These are phyloP conservation scores for Acropora tenuis DNA, from an alignment of 64 coral and sea anemone species.

Conservation along the genomic window DNA sequence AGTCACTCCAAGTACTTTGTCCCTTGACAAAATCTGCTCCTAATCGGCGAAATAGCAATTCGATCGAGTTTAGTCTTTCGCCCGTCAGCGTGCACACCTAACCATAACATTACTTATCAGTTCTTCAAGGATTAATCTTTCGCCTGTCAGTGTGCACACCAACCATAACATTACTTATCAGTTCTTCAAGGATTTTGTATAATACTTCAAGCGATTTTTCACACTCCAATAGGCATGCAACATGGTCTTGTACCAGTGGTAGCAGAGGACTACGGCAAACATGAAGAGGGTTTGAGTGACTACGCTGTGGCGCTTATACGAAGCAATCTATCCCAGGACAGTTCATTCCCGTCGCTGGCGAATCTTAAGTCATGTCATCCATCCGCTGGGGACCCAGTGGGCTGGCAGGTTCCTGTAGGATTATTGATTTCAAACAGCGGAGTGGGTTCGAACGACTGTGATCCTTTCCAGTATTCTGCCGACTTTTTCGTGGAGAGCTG, in stretches of 20 bases:
- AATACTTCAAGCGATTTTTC: too few relatives aligned
- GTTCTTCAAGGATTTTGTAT: too few relatives aligned
- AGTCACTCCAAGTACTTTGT: too few relatives aligned
- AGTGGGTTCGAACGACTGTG: slow-evolving; percentile 29
- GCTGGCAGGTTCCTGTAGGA: slow-evolving; percentile 36
- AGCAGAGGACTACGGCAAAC: slow-evolving; percentile 43
- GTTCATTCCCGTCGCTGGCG: slow-evolving; percentile 18
- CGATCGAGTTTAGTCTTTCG: not conserved
- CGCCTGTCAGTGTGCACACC: too few relatives aligned
- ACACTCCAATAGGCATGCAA: slow-evolving; percentile 10
- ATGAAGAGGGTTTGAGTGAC: slow-evolving; percentile 5
- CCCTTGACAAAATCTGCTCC: too few relatives aligned
- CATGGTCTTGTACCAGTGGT: slow-evolving; percentile 53
- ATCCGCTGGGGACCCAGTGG: slow-evolving; percentile 53
- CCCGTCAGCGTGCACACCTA: too few relatives aligned
- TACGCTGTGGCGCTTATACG: slow-evolving; percentile 48
- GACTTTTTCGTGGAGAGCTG: slow-evolving; percentile 61
- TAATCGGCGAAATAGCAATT: not conserved
- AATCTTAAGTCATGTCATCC: slow-evolving; percentile 50
- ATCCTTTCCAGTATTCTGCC: slow-evolving; percentile 30
- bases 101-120: too few relatives aligned
- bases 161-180: too few relatives aligned
- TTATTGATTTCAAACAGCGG: not conserved
- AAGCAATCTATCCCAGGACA: slow-evolving; percentile 1
- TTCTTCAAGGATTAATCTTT: too few relatives aligned